Conservation (phyloP, 2,113 vertebrate genomes). For the Pseudopipra pipra region DNA sequence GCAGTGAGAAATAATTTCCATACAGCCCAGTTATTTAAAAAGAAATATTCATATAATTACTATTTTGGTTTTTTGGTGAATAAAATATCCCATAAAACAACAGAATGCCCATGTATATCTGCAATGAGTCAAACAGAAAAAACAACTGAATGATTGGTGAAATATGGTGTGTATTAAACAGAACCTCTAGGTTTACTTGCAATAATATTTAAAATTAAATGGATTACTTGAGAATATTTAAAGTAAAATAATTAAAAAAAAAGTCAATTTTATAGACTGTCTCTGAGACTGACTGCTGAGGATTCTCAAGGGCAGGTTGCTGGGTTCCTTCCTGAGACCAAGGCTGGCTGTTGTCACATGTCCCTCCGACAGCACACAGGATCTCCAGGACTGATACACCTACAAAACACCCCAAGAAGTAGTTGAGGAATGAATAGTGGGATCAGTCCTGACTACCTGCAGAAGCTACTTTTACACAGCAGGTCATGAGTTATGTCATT, state of each 20-base stretch:
- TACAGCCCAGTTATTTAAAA: neutral
- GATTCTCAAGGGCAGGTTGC: neutral
- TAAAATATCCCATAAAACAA: neutral
- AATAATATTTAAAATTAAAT: neutral
- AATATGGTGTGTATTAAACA: neutral
- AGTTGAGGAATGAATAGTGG: neutral
- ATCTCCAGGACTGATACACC: neutral
- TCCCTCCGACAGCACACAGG: neutral
- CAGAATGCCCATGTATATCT: rapidly evolving
- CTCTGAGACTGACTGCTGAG: neutral
- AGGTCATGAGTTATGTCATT: neutral
- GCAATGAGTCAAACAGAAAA: neutral
- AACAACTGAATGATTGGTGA: neutral
- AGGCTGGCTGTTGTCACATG: neutral
- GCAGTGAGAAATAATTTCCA: neutral
- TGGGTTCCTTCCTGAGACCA: neutral
- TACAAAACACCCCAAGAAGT: neutral
- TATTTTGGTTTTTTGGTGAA: neutral
- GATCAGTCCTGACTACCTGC: neutral
- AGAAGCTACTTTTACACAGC: neutral
- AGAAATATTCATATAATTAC: neutral
- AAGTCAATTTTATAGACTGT: neutral
- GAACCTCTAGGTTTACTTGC: neutral
- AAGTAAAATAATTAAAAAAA: neutral
- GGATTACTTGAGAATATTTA: neutral